phyloP scores from a whole-genome alignment of 2,888 invertebrate genomes.

The Rutpela maculata region DNA sequence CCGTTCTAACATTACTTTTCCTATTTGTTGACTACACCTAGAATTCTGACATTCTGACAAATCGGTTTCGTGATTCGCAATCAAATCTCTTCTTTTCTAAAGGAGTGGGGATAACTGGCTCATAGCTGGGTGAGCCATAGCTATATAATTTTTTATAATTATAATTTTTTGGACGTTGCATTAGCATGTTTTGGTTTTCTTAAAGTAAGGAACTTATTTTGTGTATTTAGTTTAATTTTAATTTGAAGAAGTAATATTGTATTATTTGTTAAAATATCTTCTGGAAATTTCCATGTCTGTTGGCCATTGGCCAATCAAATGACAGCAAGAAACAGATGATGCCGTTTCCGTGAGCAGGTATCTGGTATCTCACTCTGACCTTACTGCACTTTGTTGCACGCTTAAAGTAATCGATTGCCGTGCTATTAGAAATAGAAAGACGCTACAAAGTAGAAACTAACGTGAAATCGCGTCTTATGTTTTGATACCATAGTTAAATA shows the following conservation, averaged over 20 bases:
- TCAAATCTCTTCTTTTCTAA: background rate
- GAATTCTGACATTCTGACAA: background rate
- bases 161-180: background rate
- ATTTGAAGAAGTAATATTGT: background rate
- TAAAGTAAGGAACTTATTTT: background rate
- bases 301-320: constrained; percentile 26
- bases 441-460: background rate
- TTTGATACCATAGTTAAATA: background rate
- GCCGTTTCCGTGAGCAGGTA: constrained; percentile 16
- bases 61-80: background rate
- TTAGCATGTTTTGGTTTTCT: constrained; percentile 12
- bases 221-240: background rate
- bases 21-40: background rate
- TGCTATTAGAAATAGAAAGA: constrained; percentile 15
- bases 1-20: no score
- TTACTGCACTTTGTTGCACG: constrained; percentile 14
- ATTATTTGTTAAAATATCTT: background rate
- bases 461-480: constrained; percentile 1
- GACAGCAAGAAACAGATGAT: constrained; percentile 1
- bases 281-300: constrained; percentile 27
- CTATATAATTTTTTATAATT: constrained; percentile 7
- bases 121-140: background rate
- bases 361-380: constrained; percentile 28
- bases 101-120: constrained; percentile 19
- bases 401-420: constrained; percentile 20